Percentiles rank a stretch among this genome's conserved stretches.
Conservation (phyloP, 1,140 invertebrate genomes). For the Aphidius gifuensis region DNA sequence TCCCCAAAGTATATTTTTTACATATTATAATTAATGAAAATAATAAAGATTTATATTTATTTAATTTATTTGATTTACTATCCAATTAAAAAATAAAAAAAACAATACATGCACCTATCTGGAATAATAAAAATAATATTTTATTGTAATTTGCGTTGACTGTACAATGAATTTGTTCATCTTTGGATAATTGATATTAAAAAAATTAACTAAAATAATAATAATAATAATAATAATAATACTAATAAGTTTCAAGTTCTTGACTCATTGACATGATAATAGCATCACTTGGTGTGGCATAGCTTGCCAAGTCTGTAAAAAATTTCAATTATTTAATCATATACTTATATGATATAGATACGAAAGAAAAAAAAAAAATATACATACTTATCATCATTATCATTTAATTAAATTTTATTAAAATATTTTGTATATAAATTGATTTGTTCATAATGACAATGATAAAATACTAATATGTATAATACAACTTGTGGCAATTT, state of each 20-base stretch:
- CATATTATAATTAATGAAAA: no score
- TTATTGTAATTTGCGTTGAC: no score
- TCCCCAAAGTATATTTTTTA: no score
- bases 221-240: no score
- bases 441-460: neutral
- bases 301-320: conserved; percentile 54
- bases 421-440: conserved; percentile 11
- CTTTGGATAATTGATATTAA: no score
- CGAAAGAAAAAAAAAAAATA: neutral
- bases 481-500: conserved; percentile 25
- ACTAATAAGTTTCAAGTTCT: conserved; percentile 50
- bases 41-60: no score
- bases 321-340: neutral
- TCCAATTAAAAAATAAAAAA: no score
- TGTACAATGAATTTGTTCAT: no score
- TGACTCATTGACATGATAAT: conserved; percentile 57
- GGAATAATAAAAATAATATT: no score
- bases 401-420: conserved; percentile 20
- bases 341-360: conserved; percentile 9
- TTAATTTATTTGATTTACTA: no score
- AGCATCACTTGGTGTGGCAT: conserved; percentile 60
- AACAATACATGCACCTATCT: no score
- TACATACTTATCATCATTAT: conserved; percentile 5
- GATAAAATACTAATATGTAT: neutral
- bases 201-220: no score